phyloP scores from a whole-genome alignment of 2,113 vertebrate genomes.

The Pygoscelis adeliae region DNA sequence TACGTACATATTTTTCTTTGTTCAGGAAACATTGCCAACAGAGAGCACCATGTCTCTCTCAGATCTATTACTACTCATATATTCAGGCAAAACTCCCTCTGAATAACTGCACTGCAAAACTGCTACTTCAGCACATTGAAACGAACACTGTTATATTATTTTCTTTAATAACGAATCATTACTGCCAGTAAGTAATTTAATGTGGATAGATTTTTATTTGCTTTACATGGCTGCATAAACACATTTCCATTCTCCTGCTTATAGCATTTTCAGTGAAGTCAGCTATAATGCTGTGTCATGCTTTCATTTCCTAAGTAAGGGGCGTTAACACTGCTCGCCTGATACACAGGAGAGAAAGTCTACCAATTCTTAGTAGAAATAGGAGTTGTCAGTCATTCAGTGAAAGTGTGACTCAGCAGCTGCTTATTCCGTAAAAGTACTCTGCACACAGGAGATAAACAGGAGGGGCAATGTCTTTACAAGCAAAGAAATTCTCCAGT shows the following conservation, averaged over 20 bases:
- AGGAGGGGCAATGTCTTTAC: background rate
- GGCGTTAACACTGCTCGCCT: background rate
- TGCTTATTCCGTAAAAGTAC: background rate
- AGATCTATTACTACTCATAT: background rate
- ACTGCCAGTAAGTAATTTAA: background rate
- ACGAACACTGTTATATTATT: background rate
- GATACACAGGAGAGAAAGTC: background rate
- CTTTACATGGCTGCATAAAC: background rate
- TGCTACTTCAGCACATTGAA: background rate
- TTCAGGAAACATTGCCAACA: background rate
- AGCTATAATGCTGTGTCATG: background rate
- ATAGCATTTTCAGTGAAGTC: background rate
- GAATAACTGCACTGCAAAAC: background rate
- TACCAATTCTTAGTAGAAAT: background rate
- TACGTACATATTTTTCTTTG: background rate
- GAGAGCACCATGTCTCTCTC: background rate
- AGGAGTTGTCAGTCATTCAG: background rate
- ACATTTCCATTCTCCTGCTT: background rate
- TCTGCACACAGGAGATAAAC: slow-evolving; percentile 1
- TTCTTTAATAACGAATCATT: background rate
- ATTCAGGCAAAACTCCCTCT: background rate
- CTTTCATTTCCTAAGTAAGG: slow-evolving; percentile 9
- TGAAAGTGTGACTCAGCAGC: slow-evolving; percentile 58
- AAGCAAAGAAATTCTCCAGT: background rate
- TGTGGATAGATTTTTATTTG: background rate